Evolutionary conservation across 2,888 invertebrate species (phyloP).

Genomic region (Caenorhabditis sp.): DNA sequence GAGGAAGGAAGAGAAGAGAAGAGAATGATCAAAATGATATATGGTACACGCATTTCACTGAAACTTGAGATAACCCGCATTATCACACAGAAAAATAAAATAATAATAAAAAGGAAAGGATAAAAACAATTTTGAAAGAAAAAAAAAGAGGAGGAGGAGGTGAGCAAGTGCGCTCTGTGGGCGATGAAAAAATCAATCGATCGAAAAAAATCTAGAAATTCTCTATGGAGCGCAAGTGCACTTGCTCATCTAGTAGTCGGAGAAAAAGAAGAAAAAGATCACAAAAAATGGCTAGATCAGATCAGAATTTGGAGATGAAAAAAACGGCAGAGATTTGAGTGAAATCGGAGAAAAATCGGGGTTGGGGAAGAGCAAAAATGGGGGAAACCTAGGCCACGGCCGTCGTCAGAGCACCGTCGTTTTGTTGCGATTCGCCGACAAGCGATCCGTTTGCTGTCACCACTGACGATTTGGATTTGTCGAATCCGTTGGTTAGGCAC

Average conservation of each 20-base stretch:
- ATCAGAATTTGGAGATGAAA: constrained; percentile 1
- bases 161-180: constrained; percentile 23
- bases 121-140: not conserved
- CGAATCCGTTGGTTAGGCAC: constrained; percentile 69
- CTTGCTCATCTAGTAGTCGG: too few relatives aligned
- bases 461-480: constrained; percentile 60
- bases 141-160: not conserved
- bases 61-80: constrained; percentile 56
- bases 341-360: constrained; percentile 2
- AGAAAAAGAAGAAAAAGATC: constrained; percentile 1
- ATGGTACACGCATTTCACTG: constrained; percentile 58
- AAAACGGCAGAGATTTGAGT: constrained; percentile 23
- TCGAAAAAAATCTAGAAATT: not conserved
- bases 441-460: constrained; percentile 57
- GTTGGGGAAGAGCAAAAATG: constrained; percentile 9
- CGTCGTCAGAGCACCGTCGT: constrained; percentile 63
- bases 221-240: constrained; percentile 1
- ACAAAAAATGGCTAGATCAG: too few relatives aligned
- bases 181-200: too few relatives aligned
- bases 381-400: constrained; percentile 50
- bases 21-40: constrained; percentile 32
- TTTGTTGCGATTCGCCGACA: constrained; percentile 38
- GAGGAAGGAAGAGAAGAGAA: not conserved
- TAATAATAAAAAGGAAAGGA: constrained; percentile 13
- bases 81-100: constrained; percentile 51